A percentile compares a stretch with the other conserved stretches of the same genome.
phyloP scores from a whole-genome alignment of 1,140 invertebrate genomes.

The Antheraea mylitta region DNA sequence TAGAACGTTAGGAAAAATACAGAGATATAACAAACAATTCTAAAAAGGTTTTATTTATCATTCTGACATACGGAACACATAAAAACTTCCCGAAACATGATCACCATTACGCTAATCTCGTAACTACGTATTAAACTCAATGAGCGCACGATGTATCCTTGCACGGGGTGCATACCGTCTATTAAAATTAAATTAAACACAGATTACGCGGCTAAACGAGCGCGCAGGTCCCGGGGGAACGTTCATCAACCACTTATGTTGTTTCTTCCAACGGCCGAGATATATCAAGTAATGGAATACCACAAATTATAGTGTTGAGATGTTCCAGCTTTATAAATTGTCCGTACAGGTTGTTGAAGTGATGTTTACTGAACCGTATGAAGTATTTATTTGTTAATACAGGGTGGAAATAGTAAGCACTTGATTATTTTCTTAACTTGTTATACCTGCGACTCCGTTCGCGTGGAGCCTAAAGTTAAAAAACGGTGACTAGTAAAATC shows the following conservation, averaged over 20 bases:
- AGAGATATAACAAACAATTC: too few relatives aligned
- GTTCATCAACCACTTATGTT: slow-evolving; percentile 32
- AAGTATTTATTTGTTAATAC: not conserved
- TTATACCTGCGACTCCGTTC: too few relatives aligned
- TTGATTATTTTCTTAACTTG: not conserved
- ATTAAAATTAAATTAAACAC: slow-evolving; percentile 65
- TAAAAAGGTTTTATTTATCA: too few relatives aligned
- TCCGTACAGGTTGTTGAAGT: slow-evolving; percentile 18
- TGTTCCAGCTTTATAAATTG: slow-evolving; percentile 21
- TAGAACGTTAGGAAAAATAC: too few relatives aligned
- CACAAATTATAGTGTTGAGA: slow-evolving; percentile 28
- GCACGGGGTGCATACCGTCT: slow-evolving; percentile 12
- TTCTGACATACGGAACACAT: too few relatives aligned
- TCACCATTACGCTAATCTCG: not conserved
- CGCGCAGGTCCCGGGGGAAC: slow-evolving; percentile 12
- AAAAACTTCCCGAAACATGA: not conserved
- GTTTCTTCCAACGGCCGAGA: slow-evolving; percentile 20
- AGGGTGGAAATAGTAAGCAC: not conserved
- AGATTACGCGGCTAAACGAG: slow-evolving; percentile 41
- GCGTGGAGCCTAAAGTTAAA: too few relatives aligned
- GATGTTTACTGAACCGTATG: not conserved
- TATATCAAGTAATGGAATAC: slow-evolving; percentile 36
- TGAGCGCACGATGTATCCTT: not conserved
- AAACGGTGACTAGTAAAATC: too few relatives aligned
- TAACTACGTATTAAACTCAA: not conserved